Evolutionary conservation across 2,888 invertebrate genomes (phyloP).

Genomic region (Acrocera orbiculus): DNA sequence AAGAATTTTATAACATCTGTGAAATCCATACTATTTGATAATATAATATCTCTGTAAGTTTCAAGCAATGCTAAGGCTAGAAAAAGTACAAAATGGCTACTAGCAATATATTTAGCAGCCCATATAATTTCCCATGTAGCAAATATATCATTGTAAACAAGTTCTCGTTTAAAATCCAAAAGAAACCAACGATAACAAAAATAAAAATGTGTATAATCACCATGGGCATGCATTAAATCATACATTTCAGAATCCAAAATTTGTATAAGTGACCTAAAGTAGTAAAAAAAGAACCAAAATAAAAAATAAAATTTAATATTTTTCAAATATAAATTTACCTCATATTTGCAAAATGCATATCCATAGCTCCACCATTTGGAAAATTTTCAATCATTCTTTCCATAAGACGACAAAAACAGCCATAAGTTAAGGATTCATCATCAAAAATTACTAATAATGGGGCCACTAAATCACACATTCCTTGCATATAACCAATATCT

Average conservation of each 20-base stretch:
- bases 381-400: slow-evolving; percentile 80
- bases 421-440: slow-evolving; percentile 80
- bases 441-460: slow-evolving; percentile 82
- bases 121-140: slow-evolving; percentile 90
- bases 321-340: slow-evolving; percentile 31
- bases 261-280: slow-evolving; percentile 52
- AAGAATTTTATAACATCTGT: slow-evolving; percentile 97
- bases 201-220: slow-evolving; percentile 93
- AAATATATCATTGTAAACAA: slow-evolving; percentile 87
- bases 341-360: slow-evolving; percentile 91
- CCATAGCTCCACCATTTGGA: slow-evolving; percentile 86
- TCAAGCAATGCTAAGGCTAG: slow-evolving; percentile 80
- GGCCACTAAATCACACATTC: slow-evolving; percentile 93
- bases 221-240: slow-evolving; percentile 85
- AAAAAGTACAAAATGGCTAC: slow-evolving; percentile 81
- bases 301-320: not conserved
- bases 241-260: slow-evolving; percentile 87
- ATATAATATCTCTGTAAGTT: slow-evolving; percentile 83
- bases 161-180: slow-evolving; percentile 86
- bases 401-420: slow-evolving; percentile 85
- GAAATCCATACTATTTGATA: slow-evolving; percentile 93
- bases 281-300: not conserved
- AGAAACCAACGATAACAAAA: slow-evolving; percentile 97
- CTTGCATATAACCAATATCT: slow-evolving; percentile 90
- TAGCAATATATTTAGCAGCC: slow-evolving; percentile 76